A percentile compares a stretch with the other conserved stretches of the same genome.
Evolutionary conservation across 2,888 invertebrate genomes (phyloP).

Genomic region (Cephus nigrinus): DNA sequence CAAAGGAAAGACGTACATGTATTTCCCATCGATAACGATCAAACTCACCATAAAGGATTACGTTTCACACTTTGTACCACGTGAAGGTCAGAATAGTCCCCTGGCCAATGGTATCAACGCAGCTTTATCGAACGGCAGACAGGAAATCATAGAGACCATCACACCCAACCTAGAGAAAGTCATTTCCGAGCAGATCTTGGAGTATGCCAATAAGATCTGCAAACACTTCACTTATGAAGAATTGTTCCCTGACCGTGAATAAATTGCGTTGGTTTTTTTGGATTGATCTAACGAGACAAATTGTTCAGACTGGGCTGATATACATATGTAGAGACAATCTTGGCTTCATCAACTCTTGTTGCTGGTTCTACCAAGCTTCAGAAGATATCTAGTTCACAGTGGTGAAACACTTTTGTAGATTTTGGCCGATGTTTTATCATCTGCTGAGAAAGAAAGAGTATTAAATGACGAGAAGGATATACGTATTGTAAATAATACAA

Average conservation of each 20-base stretch:
- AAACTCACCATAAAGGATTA: constrained; percentile 44
- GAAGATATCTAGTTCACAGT: not conserved
- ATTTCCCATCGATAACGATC: constrained; percentile 43
- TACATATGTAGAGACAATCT: not conserved
- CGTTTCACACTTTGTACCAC: constrained; percentile 34
- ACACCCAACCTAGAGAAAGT: constrained; percentile 57
- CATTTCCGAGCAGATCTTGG: constrained; percentile 49
- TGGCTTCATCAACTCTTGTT: not conserved
- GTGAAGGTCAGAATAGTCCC: constrained; percentile 30
- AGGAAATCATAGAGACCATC: constrained; percentile 55
- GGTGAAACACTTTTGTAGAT: not conserved
- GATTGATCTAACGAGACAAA: not conserved
- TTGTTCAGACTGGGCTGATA: not conserved
- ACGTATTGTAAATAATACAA: not conserved
- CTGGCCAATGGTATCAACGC: constrained; percentile 42
- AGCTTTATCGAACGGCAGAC: constrained; percentile 46
- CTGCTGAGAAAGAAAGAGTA: not conserved
- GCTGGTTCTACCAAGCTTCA: not conserved
- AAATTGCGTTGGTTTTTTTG: constrained; percentile 7
- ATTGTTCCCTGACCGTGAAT: constrained; percentile 56
- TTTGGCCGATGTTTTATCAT: not conserved
- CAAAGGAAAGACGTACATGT: constrained; percentile 39
- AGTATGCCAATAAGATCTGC: constrained; percentile 53
- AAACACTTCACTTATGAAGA: constrained; percentile 57
- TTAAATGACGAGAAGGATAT: not conserved